Evolutionary conservation across 2,113 vertebrate species (phyloP).

Genomic region (Emydocephalus ijimae): DNA sequence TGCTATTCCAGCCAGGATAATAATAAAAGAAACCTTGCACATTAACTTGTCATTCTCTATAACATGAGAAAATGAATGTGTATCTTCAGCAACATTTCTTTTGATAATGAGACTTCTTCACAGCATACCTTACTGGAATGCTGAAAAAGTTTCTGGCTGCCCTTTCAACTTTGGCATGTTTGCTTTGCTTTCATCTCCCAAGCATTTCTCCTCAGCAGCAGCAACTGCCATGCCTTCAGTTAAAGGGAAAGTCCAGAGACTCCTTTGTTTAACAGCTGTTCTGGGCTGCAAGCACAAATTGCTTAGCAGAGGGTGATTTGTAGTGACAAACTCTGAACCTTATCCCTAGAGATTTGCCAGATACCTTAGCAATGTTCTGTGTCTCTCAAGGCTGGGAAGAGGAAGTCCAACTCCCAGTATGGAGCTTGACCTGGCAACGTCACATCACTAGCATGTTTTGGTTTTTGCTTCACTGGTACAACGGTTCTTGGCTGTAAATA

Average conservation of each 20-base stretch:
- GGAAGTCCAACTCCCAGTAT: constrained; percentile 54
- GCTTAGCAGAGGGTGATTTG: constrained; percentile 71
- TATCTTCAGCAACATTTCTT: not conserved
- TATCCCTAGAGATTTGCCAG: constrained; percentile 67
- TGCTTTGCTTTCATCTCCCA: constrained; percentile 67
- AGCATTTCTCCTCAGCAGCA: constrained; percentile 56
- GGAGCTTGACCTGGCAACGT: constrained; percentile 55
- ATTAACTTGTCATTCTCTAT: not conserved
- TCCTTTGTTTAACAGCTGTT: constrained; percentile 73
- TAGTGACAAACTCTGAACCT: constrained; percentile 69
- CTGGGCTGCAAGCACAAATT: constrained; percentile 65
- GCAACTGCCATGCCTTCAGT: constrained; percentile 62
- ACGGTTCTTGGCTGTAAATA: constrained; percentile 14
- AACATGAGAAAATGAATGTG: not conserved
- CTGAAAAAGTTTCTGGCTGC: constrained; percentile 36
- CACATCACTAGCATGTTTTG: constrained; percentile 46
- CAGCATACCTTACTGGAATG: not conserved
- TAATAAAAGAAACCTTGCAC: not conserved
- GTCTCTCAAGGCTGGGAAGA: constrained; percentile 52
- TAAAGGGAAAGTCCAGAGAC: constrained; percentile 52
- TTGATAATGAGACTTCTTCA: not conserved
- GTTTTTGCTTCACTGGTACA: not conserved
- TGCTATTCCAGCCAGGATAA: not conserved
- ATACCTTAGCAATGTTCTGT: constrained; percentile 65
- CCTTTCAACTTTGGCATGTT: constrained; percentile 66